These are phyloP conservation scores for Chiloscyllium punctatum DNA, from an alignment of 2,797 vertebrate species.

Conservation along the genomic window DNA sequence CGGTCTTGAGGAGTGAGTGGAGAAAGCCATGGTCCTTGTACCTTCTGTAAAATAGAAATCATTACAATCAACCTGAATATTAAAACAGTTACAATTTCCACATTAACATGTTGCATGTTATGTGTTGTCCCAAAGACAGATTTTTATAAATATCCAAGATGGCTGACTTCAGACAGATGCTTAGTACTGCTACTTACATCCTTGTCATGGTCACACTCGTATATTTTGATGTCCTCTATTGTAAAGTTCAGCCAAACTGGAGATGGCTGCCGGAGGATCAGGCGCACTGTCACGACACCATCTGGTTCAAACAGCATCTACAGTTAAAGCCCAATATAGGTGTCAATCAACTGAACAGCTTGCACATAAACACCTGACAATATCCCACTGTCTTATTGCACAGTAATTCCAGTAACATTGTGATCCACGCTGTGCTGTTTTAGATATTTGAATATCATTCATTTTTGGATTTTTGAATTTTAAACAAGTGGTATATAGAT, in stretches of 20 bases:
- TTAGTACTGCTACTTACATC: slow-evolving; percentile 55
- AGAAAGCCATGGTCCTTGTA: slow-evolving; percentile 80
- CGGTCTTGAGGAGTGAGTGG: slow-evolving; percentile 69
- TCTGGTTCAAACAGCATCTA: slow-evolving; percentile 82
- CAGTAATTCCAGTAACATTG: background rate
- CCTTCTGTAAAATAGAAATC: slow-evolving; percentile 55
- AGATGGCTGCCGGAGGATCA: slow-evolving; percentile 86
- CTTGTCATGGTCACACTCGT: slow-evolving; percentile 51
- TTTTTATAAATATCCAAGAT: background rate
- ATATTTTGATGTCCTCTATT: slow-evolving; percentile 76
- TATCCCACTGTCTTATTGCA: background rate
- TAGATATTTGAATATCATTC: no score
- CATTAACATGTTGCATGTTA: background rate
- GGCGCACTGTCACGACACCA: slow-evolving; percentile 66
- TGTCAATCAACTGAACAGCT: background rate
- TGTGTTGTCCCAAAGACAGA: background rate
- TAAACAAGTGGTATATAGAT: no score
- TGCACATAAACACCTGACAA: background rate
- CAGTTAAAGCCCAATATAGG: slow-evolving; percentile 28
- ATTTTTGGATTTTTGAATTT: no score
- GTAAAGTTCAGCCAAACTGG: slow-evolving; percentile 80
- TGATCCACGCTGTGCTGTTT: no score
- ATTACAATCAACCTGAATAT: background rate
- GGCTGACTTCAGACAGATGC: background rate
- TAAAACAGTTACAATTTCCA: background rate